phyloP scores from a whole-genome alignment of 1,140 invertebrate genomes.

The Triops longicaudatus region DNA sequence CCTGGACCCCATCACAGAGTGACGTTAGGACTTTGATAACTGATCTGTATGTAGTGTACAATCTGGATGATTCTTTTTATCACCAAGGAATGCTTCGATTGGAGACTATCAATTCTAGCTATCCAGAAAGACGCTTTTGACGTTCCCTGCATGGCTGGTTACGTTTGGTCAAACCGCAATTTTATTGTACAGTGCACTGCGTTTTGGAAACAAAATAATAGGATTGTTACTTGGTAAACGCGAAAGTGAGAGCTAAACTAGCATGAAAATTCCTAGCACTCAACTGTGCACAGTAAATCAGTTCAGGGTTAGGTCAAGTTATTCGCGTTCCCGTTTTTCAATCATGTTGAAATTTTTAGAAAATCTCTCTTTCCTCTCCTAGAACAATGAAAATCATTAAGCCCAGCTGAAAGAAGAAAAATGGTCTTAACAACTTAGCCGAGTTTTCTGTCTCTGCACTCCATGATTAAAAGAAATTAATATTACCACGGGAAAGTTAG shows the following conservation, averaged over 20 bases:
- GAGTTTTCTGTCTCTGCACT: too few species aligned
- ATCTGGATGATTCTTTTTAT: background rate
- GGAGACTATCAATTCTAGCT: background rate
- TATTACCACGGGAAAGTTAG: too few species aligned
- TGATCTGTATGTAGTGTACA: too few species aligned
- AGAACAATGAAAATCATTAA: too few species aligned
- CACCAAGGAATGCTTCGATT: background rate
- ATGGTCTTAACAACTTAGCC: too few species aligned
- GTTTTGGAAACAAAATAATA: background rate
- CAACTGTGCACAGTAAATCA: background rate
- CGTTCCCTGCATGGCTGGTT: background rate
- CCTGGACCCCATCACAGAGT: too few species aligned
- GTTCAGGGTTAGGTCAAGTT: conserved; percentile 14
- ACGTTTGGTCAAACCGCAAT: background rate
- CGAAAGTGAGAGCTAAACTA: background rate
- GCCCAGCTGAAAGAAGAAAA: too few species aligned
- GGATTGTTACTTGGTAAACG: background rate
- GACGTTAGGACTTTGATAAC: too few species aligned
- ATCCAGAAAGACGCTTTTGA: background rate
- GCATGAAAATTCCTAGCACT: background rate
- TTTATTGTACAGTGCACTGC: background rate
- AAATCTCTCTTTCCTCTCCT: too few species aligned
- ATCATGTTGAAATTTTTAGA: too few species aligned
- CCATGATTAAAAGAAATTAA: too few species aligned
- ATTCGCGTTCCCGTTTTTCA: background rate